Evolutionary conservation across 2,888 invertebrate genomes (phyloP), one percentile per base, ranked within the genome.

Genomic region (Norana najaformis): DNA sequence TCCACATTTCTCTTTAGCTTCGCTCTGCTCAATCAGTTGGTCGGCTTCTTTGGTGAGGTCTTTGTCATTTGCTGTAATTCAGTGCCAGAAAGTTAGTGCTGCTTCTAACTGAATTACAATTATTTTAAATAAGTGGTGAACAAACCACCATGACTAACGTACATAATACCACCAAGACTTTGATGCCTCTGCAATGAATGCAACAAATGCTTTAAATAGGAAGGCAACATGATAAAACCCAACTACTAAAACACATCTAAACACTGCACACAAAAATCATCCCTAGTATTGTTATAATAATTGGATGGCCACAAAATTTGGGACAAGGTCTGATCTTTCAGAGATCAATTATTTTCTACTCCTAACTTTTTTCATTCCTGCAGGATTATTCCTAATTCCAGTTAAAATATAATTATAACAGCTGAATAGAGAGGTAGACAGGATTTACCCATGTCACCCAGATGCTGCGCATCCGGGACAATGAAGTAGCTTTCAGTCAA

Each of bases 1-100:
- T 85, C 85, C 85, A 85, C 35, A 36, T 6, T 6, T 18, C 23
- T 85, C 85, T 35, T 85, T 85, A 34, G 35, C 85, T 85, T 35
- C 85, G 37, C 85, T 85, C 36, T 85, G 85, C 85, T 85, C 36
- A 18, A 85, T 85, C 85, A 85, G 85, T 85, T 85, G 36, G 36
- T 85, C 37, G 18, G 85, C 85, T 85, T 85, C 85, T 36, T 35
- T 85, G 11, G 85, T 85, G 20, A 85, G 36, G 16, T 85, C 85
- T 85, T 85, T 85, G 14, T 20, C 35, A 16, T 85, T 85, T 36
- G 69, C 85, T 85, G 85, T 36, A 35, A 85, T 23, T 37, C 85
- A 85, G 14, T 13, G 37, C 37, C 85, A 37, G 85, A 85, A 85
- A 35, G 34, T 36, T 83, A 34, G 36, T 35, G 36, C 11, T 16